Conservation (phyloP, 2,797 vertebrate species). For the Telmatherina bonti region DNA sequence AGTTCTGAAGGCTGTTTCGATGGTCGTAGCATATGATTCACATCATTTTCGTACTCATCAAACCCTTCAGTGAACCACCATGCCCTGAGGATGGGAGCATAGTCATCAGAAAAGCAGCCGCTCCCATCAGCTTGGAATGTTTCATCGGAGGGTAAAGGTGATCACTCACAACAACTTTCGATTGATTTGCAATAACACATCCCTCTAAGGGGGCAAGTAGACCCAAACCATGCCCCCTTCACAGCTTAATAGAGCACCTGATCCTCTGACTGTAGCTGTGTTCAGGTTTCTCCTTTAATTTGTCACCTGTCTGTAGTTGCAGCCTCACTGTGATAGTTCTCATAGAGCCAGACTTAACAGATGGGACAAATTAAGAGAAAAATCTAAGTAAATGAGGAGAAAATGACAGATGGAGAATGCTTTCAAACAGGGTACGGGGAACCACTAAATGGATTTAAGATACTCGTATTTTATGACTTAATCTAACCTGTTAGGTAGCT, state of each 20-base stretch:
- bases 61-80: neutral
- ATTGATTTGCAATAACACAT: slow-evolving; percentile 17
- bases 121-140: neutral
- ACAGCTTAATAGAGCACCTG: neutral
- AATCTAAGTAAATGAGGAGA: neutral
- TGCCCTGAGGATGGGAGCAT: neutral
- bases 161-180: neutral
- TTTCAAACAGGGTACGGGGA: neutral
- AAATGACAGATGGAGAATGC: slow-evolving; percentile 5
- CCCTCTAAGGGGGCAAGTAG: neutral
- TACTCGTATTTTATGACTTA: neutral
- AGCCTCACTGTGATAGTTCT: neutral
- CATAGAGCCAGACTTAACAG: neutral
- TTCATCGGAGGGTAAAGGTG: slow-evolving; percentile 5
- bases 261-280: neutral
- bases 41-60: slow-evolving; percentile 4
- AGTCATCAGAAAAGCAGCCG: neutral
- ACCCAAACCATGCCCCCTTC: neutral
- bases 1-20: neutral
- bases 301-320: neutral
- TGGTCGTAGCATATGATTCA: neutral
- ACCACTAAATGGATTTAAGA: neutral
- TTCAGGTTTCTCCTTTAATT: neutral
- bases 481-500: neutral
- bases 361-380: slow-evolving; percentile 2